Percentiles rank a stretch among this genome's conserved stretches.
Evolutionary conservation across 1,140 invertebrate species (phyloP).

Genomic region (Musca domestica): DNA sequence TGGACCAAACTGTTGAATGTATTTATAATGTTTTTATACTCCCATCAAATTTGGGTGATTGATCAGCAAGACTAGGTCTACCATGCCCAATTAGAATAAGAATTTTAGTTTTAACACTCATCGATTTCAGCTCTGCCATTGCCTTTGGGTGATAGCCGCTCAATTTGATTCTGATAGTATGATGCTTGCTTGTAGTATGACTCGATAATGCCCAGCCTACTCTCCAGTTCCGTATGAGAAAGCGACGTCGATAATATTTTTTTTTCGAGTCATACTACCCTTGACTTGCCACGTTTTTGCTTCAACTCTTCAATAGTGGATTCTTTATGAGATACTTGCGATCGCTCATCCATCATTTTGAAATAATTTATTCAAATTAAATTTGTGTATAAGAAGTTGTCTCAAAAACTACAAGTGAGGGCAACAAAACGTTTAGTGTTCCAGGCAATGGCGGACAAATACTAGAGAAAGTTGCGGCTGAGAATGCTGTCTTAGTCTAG

Average conservation of each 20-base stretch:
- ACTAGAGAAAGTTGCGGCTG: no score
- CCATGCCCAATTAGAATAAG: neutral
- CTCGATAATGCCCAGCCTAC: conserved; percentile 3
- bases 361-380: no score
- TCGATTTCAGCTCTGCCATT: conserved; percentile 3
- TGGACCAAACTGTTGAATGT: conserved; percentile 18
- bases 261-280: conserved; percentile 10
- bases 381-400: no score
- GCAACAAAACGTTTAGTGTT: no score
- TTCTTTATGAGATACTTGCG: no score
- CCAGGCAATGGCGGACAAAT: no score
- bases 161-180: conserved; percentile 13
- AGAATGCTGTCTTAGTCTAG: no score
- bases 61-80: neutral
- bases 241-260: conserved; percentile 8
- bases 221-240: neutral
- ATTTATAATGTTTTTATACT: conserved; percentile 22
- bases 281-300: neutral
- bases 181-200: conserved; percentile 8
- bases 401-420: no score
- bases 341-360: no score
- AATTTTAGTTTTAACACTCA: conserved; percentile 11
- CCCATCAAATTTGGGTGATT: conserved; percentile 17
- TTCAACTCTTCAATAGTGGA: no score
- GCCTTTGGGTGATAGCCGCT: neutral